Percentiles rank a stretch among this genome's conserved stretches.
Evolutionary conservation across 2,113 vertebrate species (phyloP).

Genomic region (Vidua chalybeata): DNA sequence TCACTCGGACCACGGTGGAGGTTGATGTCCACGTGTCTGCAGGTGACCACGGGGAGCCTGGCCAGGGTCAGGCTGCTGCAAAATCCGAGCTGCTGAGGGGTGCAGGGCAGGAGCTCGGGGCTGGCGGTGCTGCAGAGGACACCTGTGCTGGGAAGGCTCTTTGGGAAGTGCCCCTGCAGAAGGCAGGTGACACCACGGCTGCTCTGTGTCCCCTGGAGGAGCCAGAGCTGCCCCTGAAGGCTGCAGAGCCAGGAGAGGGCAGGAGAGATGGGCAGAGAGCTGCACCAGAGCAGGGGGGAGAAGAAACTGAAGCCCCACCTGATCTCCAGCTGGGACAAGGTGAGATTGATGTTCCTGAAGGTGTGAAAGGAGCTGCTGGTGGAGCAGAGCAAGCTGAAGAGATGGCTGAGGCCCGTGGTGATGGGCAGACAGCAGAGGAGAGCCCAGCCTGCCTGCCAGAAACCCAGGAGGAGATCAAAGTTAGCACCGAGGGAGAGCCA

Average conservation of each 20-base stretch:
- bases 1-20: not conserved
- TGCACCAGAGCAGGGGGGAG: not conserved
- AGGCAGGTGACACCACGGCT: not conserved
- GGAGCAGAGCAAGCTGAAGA: not conserved
- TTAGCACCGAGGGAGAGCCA: not conserved
- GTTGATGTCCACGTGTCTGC: conserved; percentile 19
- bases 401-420: not conserved
- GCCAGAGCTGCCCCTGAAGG: not conserved
- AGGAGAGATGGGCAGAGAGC: not conserved
- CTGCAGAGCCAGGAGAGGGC: not conserved
- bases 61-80: not conserved
- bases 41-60: not conserved
- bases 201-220: not conserved
- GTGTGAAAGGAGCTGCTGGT: not conserved
- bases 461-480: not conserved
- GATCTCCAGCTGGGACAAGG: not conserved
- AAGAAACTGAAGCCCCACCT: not conserved
- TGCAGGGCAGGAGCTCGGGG: not conserved
- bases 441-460: not conserved
- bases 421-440: not conserved
- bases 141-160: not conserved
- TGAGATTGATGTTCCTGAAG: not conserved
- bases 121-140: not conserved
- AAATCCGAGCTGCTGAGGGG: rapidly evolving
- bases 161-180: not conserved